Evolutionary conservation across 2,113 vertebrate species (phyloP), one percentile per base, ranked within the genome.

Genomic region (Thinocorus orbignyianus): DNA sequence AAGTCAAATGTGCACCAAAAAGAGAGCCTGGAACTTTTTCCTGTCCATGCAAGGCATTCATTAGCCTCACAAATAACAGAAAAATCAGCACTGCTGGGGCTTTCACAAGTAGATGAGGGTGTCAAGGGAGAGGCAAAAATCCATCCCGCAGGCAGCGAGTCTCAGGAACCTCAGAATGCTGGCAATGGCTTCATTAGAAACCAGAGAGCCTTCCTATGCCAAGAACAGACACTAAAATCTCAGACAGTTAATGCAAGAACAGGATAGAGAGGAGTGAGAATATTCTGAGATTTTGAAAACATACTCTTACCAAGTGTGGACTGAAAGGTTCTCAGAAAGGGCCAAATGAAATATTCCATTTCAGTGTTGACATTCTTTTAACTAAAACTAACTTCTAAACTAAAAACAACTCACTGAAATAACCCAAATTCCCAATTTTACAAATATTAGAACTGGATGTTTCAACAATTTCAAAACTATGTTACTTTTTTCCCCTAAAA

Each of bases 191-290:
- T 95, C 86, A 1, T 94, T 83, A 97, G 93, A 97, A 97, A 95
- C 95, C 94, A 96, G 88, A 92, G 85, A 61, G 88, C 39, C 54
- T 96, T 76, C 46, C 76, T 39, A 88, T 95, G 91, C 93, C 93
- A 96, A 87, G 91, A 96, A 95, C 87, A 95, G 95, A 95, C 90
- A 97, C 92, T 95, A 92, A 97, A 96, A 95, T 95, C 92, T 95
- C 84, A 92, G 91, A 95, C 95, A 91, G 89, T 89, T 91, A 96
- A 88, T 94, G 94, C 89, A 92, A 96, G 91, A 94, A 91, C 85
- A 92, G 94, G 84, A 94, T 66, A 85, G 92, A 93, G 80, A 92
- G 65, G 66, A 83, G 90, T 93, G 92, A 95, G 80, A 95, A 96
- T 91, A 93, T 96, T 96, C 70, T 76, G 88, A 93, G 77, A 95